These are phyloP conservation scores for Paracanthobrama guichenoti DNA, from an alignment of 2,113 vertebrate genomes.

Conservation along the genomic window DNA sequence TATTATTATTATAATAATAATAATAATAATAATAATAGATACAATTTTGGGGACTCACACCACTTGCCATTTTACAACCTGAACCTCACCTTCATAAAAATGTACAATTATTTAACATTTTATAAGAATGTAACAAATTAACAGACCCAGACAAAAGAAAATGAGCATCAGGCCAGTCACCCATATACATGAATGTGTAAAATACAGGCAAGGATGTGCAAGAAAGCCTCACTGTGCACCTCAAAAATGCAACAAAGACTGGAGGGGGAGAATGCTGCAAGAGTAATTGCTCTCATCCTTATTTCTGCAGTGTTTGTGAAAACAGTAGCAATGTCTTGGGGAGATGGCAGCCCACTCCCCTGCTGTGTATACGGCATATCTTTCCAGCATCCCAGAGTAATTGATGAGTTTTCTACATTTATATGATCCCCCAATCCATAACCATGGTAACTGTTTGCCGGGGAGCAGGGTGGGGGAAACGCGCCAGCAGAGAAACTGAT, in stretches of 20 bases:
- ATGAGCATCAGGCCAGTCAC: not conserved
- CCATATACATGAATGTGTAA: not conserved
- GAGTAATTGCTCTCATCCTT: conserved; percentile 57
- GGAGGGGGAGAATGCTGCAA: conserved; percentile 21
- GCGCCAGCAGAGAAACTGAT: conserved; percentile 53
- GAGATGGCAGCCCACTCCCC: conserved; percentile 54
- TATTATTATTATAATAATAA: too few relatives aligned
- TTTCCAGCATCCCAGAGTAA: conserved; percentile 56
- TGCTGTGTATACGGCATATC: conserved; percentile 58
- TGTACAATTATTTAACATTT: not conserved
- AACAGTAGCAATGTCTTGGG: conserved; percentile 53
- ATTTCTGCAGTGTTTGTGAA: conserved; percentile 58
- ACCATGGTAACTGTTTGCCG: conserved; percentile 63
- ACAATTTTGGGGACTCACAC: not conserved
- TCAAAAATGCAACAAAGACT: conserved; percentile 43
- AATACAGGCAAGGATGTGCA: not conserved
- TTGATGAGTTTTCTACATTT: conserved; percentile 68
- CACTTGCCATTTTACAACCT: not conserved
- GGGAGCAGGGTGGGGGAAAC: conserved; percentile 50
- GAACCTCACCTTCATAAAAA: not conserved
- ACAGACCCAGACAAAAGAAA: not conserved
- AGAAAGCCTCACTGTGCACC: not conserved
- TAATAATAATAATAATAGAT: too few relatives aligned
- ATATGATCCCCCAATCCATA: conserved; percentile 60
- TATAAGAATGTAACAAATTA: not conserved